phyloP scores from a whole-genome alignment of 2,888 invertebrate species.

The Acrobasis suavella region DNA sequence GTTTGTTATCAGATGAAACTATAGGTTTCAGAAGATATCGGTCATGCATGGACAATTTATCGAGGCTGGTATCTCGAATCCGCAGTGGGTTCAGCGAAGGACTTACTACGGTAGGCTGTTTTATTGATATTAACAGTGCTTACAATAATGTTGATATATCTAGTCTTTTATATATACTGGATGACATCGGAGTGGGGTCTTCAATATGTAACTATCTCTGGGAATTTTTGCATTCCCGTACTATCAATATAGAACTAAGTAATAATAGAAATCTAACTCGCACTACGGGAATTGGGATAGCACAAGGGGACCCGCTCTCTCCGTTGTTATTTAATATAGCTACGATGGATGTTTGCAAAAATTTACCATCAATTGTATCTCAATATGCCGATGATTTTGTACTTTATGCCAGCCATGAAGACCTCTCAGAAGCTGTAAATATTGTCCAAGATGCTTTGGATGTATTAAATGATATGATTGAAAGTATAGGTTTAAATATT shows the following conservation, averaged over 20 bases:
- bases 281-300: constrained; percentile 13
- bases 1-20: constrained; percentile 20
- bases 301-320: constrained; percentile 42
- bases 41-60: constrained; percentile 21
- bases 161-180: constrained; percentile 28
- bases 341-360: constrained; percentile 30
- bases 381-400: constrained; percentile 7
- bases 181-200: constrained; percentile 30
- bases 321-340: constrained; percentile 42
- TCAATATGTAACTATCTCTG: constrained; percentile 9
- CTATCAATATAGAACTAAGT: constrained; percentile 35
- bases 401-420: background rate
- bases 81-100: constrained; percentile 31
- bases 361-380: background rate
- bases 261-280: constrained; percentile 25
- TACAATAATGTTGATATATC: constrained; percentile 37
- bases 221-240: constrained; percentile 15
- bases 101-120: constrained; percentile 31
- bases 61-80: background rate
- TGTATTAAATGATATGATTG: constrained; percentile 2
- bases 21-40: constrained; percentile 27
- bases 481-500: background rate
- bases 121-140: constrained; percentile 40
- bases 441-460: constrained; percentile 1
- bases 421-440: background rate